A percentile compares a stretch with the other conserved stretches of the same genome.
Conservation (phyloP, 2,113 vertebrate genomes). For the Orientallactaga bullata region DNA sequence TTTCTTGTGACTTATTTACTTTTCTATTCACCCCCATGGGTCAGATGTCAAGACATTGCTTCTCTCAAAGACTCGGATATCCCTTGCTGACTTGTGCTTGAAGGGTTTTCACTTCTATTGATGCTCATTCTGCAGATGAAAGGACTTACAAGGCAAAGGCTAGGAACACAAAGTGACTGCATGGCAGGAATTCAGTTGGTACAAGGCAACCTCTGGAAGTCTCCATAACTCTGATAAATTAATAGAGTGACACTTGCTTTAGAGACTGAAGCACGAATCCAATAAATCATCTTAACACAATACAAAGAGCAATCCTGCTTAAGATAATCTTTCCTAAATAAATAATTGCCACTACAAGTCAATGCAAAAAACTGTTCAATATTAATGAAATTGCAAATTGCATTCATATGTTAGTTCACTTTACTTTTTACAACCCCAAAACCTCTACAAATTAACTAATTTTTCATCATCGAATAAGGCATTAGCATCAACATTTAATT, state of each 20-base stretch:
- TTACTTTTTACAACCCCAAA: neutral
- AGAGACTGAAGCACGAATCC: neutral
- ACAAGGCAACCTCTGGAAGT: neutral
- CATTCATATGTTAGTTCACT: neutral
- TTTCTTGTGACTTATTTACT: neutral
- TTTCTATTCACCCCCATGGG: neutral
- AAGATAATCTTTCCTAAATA: neutral
- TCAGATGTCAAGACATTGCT: neutral
- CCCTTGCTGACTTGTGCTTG: neutral
- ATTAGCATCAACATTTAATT: neutral
- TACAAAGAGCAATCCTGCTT: neutral
- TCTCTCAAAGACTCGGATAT: rapidly evolving
- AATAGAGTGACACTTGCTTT: neutral
- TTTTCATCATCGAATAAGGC: neutral
- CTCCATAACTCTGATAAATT: neutral
- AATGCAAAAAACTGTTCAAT: neutral
- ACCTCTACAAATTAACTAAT: neutral
- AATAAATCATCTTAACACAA: neutral
- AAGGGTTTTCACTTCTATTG: neutral
- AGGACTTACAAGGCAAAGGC: neutral
- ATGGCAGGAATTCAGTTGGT: rapidly evolving
- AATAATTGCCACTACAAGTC: neutral
- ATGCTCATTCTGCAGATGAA: neutral
- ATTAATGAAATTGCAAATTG: neutral
- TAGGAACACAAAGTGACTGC: neutral